A percentile compares a stretch with the other conserved stretches of the same genome.
These are phyloP conservation scores for Fragum whitleyi DNA, from an alignment of 2,888 invertebrate genomes.

Conservation along the genomic window DNA sequence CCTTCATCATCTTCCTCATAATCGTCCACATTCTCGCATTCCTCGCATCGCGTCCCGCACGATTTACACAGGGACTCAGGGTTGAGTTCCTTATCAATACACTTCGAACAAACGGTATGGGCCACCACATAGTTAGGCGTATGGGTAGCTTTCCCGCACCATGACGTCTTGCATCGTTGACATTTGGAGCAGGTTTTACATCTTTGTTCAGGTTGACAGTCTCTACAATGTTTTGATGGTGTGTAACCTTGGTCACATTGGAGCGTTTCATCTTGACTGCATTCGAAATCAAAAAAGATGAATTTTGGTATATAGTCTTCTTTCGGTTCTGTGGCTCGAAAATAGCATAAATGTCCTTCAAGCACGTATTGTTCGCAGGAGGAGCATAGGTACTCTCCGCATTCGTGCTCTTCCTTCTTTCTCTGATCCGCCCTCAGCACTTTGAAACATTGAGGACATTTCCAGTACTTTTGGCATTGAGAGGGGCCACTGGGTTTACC, in stretches of 20 bases:
- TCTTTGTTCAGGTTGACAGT: slow-evolving; percentile 26
- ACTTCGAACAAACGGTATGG: slow-evolving; percentile 41
- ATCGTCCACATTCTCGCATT: slow-evolving; percentile 36
- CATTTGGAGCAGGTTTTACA: slow-evolving; percentile 40
- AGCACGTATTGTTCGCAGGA: slow-evolving; percentile 22
- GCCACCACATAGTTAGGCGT: slow-evolving; percentile 50
- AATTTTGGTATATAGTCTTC: slow-evolving; percentile 36
- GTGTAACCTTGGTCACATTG: slow-evolving; percentile 31
- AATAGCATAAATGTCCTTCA: slow-evolving; percentile 34
- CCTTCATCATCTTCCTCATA: slow-evolving; percentile 40
- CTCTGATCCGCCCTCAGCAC: slow-evolving; percentile 17
- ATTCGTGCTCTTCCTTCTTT: slow-evolving; percentile 31
- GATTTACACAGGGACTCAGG: slow-evolving; percentile 36
- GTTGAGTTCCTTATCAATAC: slow-evolving; percentile 31
- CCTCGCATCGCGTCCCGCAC: slow-evolving; percentile 44
- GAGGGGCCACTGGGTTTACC: slow-evolving; percentile 18
- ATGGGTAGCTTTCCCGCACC: slow-evolving; percentile 49
- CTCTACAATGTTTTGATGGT: slow-evolving; percentile 24
- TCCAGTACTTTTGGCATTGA: slow-evolving; percentile 34
- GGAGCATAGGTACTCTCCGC: slow-evolving; percentile 33
- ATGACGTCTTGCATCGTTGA: slow-evolving; percentile 30
- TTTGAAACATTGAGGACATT: slow-evolving; percentile 36
- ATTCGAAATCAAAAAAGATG: slow-evolving; percentile 46
- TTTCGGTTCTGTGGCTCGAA: slow-evolving; percentile 30
- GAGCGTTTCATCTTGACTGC: slow-evolving; percentile 30